Evolutionary conservation across 2,113 vertebrate genomes (phyloP), one percentile per base, ranked within the genome.

Genomic region (Mus pahari): DNA sequence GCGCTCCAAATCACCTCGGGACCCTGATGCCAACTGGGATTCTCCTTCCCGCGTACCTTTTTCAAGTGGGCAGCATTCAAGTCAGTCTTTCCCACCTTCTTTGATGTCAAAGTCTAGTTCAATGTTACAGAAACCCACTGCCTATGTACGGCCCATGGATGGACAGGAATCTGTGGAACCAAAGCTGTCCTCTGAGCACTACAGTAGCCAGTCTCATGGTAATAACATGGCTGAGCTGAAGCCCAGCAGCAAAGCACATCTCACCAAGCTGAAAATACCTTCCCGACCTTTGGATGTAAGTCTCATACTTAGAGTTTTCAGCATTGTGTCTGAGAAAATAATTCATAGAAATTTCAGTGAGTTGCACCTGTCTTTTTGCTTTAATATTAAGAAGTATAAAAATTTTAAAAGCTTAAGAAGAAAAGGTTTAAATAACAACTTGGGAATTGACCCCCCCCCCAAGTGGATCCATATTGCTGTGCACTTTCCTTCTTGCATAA

Each of bases 121-220:
- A 87, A 99, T 99, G 99, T 97, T 99, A 71, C 99, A 99, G 98
- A 99, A 99, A 96, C 99, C 99, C 97, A 99, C 99, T 17, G 99
- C 99, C 3, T 99, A 99, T 31, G 99, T 99, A 3, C 98, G 99
- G 98, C 99, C 99, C 48, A 99, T 99, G 99, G 99, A 99, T 16
- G 99, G 99, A 96, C 99, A 99, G 98, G 99, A 99, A 87, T 99
- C 99, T 58, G 98, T 99, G 96, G 99, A 99, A 98, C 98, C 99
- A 97, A 99, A 99, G 98, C 98, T 99, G 94, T 98, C 99, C 42
- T 99, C 99, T 0, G 99, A 99, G 98, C 99, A 99, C 98, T 99
- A 99, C 97, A 98, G 99, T 28, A 97, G 98, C 71, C 99, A 99
- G 97, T 98, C 98, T 17, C 99, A 99, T 97, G 96, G 99, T 98